Base-by-base conservation (phyloP, 2,888 invertebrate genomes). In the Blastobasis adustella region DNA sequence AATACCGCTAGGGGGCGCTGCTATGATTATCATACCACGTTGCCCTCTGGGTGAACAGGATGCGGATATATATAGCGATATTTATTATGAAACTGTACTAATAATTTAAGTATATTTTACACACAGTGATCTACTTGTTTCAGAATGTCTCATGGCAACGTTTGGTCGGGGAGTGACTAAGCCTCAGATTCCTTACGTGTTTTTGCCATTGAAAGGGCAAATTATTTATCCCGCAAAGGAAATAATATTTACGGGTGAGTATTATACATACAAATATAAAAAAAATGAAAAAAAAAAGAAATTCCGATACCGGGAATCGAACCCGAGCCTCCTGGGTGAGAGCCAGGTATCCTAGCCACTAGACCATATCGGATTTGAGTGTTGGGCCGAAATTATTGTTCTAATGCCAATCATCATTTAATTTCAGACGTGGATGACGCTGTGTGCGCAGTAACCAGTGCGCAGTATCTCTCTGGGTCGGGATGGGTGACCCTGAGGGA, bases 141-240 rank as follows among this genome's bases (percentile, higher is more conserved):
- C 89, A 92, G 92, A 92, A 83, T 91, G 91, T 74, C 80, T 90
- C 47, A 87, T 94, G 78, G 93, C 94, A 1, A 92, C 91, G 41
- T 95, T 94, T 66, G 91, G 93, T 6, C 91, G 92, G 48, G 93
- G 92, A 45, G 89, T 91, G 48, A 89, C 90, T 5, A 90, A 90
- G 52, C 89, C 92, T 7, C 95, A 95, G 75, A 95, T 96, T 54
- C 96, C 96, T 36, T 94, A 94, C 73, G 95, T 96, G 8, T 96
- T 94, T 73, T 82, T 96, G 54, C 96, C 96, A 5, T 82, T 94
- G 57, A 93, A 94, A 66, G 95, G 95, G 39, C 96, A 96, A 85
- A 95, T 96, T 59, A 93, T 96, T 65, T 94, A 96, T 79, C 96
- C 96, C 0, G 93, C 95, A 58, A 94, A 95, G 65, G 95, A 96